Evolutionary conservation across 2,113 vertebrate genomes (phyloP), one percentile per base, ranked within the genome.

Genomic region (Brachyhypopomus occidentalis): DNA sequence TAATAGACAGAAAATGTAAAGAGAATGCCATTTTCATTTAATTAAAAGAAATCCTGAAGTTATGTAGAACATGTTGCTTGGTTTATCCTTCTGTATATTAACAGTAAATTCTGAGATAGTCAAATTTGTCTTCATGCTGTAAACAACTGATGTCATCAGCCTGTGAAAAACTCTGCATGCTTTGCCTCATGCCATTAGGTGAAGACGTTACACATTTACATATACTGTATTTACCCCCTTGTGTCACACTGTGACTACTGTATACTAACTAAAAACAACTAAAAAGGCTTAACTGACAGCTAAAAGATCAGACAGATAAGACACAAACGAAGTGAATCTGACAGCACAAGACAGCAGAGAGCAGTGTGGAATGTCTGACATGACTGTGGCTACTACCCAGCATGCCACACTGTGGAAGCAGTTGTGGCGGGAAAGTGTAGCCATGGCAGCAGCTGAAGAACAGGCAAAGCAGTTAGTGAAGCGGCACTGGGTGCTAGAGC

Each of bases 401-500:
- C 58, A 81, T 70, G 63, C 52, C 48, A 19, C 36, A 45, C 27
- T 48, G 25, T 67, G 12, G 48, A 69, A 78, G 75, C 70, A 60
- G 16, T 64, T 23, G 3, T 27, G 59, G 6, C 52, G 30, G 74
- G 34, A 41, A 41, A 22, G 59, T n/a, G 16, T 30, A 71, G 36
- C 17, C 5, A 75, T 36, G 72, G 72, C 58, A 78, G 58, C 25
- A 48, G 25, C 30, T 41, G 27, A 23, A 2, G 19, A 30, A 36
- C 20, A 67, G 64, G n/a, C 36, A 17, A 64, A 34, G 34, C 55
- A 60, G 80, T 82, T 82, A 83, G 70, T 67, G n/a, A 90, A 17
- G 4, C 6, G 67, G 23, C 34, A 45, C 9, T 60, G 20, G 25
- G 77, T 88, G 79, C 88, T 83, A 96, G 91, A 95, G 91, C 22